Base-by-base conservation (phyloP, 2,888 invertebrate species). In the Agonum fuliginosum region DNA sequence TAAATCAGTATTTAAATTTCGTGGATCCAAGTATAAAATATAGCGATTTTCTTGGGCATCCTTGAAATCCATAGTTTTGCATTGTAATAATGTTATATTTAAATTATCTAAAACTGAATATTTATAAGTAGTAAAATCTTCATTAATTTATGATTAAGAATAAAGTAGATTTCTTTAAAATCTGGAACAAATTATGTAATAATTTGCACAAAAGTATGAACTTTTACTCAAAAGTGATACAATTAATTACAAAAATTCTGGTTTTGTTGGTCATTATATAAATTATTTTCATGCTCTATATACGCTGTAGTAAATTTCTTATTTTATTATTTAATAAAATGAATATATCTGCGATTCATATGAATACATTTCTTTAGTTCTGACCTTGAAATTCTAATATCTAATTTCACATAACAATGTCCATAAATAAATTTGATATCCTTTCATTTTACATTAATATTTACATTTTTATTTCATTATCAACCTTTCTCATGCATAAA, bases 281-380 rank as follows among this genome's bases (percentile, higher is more conserved):
- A 62, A 62, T 62, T 62, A 62, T 62, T 62, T 62, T 62, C 58
- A 62, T 62, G 58, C 58, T 62, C 58, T 62, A 62, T 14, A 62
- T 27, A 62, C 37, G n/a, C n/a, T 17, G 17, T 30, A 62, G 14
- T 62, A 62, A 30, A 34, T 62, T 62, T 62, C 58, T 62, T 30
- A 62, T 62, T 62, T 30, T 30, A 30, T 62, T 62, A 62, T 30
- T 62, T 30, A 30, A 62, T 62, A 30, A 17, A 46, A 62, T 62
- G n/a, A 30, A 27, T 62, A 14, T 30, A 19, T 30, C n/a, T 62
- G 17, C 14, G 27, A 24, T 24, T 54, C 14, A 30, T 62, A 62
- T n/a, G n/a, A 2, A 51, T 17, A 30, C 14, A 30, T 27, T 62
- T 62, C 58, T 30, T 46, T 46, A 6, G 0, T 17, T 14, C 8